Percentiles rank a stretch among this genome's conserved stretches.
These are phyloP conservation scores for Thalassoma bifasciatum DNA, from an alignment of 2,113 vertebrate species.

Conservation along the genomic window DNA sequence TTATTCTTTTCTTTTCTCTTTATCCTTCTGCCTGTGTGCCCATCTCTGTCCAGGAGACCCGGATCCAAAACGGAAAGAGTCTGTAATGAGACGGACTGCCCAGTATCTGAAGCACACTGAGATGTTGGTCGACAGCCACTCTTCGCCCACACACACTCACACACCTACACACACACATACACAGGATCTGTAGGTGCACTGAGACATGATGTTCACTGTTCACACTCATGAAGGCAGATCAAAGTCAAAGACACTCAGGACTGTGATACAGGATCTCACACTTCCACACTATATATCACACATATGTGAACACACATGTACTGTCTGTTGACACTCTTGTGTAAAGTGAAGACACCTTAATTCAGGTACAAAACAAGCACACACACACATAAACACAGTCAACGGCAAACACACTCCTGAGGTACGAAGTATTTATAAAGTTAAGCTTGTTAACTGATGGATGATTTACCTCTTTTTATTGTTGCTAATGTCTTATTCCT, in stretches of 20 bases:
- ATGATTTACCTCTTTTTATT: background rate
- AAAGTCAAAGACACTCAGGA: slow-evolving; percentile 50
- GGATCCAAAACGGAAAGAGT: slow-evolving; percentile 81
- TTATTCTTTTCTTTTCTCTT: too few relatives aligned
- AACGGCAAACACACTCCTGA: slow-evolving; percentile 4
- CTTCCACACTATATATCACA: background rate
- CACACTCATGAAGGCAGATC: slow-evolving; percentile 7
- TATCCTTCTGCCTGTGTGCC: background rate
- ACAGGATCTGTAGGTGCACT: slow-evolving; percentile 25
- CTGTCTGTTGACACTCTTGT: too few relatives aligned
- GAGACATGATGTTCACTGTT: background rate
- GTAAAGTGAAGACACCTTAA: too few relatives aligned
- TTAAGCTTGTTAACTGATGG: background rate
- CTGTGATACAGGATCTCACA: slow-evolving; percentile 2
- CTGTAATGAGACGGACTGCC: slow-evolving; percentile 86
- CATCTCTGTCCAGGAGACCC: slow-evolving; percentile 82
- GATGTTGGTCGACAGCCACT: slow-evolving; percentile 80
- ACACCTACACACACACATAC: slow-evolving; percentile 30
- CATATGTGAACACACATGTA: background rate
- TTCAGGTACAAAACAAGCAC: background rate
- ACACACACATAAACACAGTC: background rate
- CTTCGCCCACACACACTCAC: slow-evolving; percentile 63
- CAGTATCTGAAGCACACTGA: slow-evolving; percentile 89
- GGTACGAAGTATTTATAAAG: slow-evolving; percentile 15
- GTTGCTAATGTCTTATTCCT: background rate